Percentiles rank a stretch among this genome's conserved stretches.
Evolutionary conservation across 2,797 vertebrate species (phyloP).

Genomic region (Leuciscus waleckii): DNA sequence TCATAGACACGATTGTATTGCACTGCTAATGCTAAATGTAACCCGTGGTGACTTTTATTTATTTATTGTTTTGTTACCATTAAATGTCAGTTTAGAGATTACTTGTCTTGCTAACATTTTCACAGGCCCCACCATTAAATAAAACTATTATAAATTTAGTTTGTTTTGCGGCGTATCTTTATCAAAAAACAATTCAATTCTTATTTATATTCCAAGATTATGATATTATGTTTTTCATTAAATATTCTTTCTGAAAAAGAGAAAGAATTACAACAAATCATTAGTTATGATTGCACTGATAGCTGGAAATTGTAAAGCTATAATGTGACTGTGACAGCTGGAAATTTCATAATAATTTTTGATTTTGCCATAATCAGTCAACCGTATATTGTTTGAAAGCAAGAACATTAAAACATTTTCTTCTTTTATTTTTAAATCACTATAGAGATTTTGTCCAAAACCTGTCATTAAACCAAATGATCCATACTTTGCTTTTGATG

Average conservation of each 20-base stretch:
- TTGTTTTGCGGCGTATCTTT: not conserved
- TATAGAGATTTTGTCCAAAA: too few species aligned
- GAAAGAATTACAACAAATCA: not conserved
- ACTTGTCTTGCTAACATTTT: not conserved
- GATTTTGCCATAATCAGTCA: not conserved
- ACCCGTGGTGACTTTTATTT: not conserved
- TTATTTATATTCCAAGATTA: not conserved
- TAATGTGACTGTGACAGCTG: not conserved
- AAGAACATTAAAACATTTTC: not conserved
- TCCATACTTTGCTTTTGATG: not conserved
- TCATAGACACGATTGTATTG: not conserved
- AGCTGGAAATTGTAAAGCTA: not conserved
- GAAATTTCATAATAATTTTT: not conserved
- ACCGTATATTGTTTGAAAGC: not conserved
- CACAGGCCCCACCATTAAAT: not conserved
- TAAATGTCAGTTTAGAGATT: not conserved
- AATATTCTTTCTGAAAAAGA: not conserved
- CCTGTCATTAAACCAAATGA: not conserved
- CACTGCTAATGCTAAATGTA: not conserved
- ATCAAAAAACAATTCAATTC: not conserved
- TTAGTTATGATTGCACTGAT: not conserved
- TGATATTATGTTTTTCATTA: not conserved
- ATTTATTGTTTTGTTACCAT: not conserved
- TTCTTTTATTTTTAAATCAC: not conserved
- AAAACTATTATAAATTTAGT: not conserved